Evolutionary conservation across 64 coral and sea anemone species (phyloP).

Genomic region (Porites australiensis): DNA sequence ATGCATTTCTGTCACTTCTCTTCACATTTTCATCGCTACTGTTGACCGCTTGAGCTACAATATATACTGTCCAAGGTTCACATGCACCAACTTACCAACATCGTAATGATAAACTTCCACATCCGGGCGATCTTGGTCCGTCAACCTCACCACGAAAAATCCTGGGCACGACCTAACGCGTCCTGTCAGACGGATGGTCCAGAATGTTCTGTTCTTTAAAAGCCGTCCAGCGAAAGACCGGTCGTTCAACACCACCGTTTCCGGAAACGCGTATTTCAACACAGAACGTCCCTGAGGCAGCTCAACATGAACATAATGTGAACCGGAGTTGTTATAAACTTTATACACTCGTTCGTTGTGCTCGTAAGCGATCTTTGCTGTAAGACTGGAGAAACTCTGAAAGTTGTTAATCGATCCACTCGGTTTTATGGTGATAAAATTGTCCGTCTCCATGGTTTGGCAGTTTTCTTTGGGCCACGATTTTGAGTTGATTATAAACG

Average conservation of each 20-base stretch:
- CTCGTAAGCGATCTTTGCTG: slow-evolving; percentile 35
- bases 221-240: slow-evolving; percentile 38
- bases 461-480: slow-evolving; percentile 55
- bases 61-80: too few relatives aligned
- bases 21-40: too few relatives aligned
- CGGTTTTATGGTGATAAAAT: slow-evolving; percentile 44
- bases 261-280: slow-evolving; percentile 50
- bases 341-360: slow-evolving; percentile 39
- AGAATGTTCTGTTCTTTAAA: slow-evolving; percentile 78
- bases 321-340: slow-evolving; percentile 53
- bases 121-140: slow-evolving; percentile 76
- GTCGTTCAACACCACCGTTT: slow-evolving; percentile 66
- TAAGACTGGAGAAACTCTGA: slow-evolving; percentile 29
- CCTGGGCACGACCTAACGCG: slow-evolving; percentile 73
- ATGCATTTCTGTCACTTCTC: too few relatives aligned
- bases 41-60: too few relatives aligned
- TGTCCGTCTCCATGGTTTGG: slow-evolving; percentile 4
- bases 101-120: slow-evolving; percentile 80
- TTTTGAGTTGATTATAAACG: slow-evolving; percentile 73
- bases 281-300: slow-evolving; percentile 67
- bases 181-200: slow-evolving; percentile 68
- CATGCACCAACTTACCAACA: slow-evolving; percentile 56
- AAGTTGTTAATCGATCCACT: slow-evolving; percentile 31
- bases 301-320: slow-evolving; percentile 31
- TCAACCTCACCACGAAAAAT: slow-evolving; percentile 61